Percentiles rank a stretch among this genome's conserved stretches.
These are phyloP conservation scores for Ruditapes philippinarum DNA, from an alignment of 1,140 invertebrate species.

Conservation along the genomic window DNA sequence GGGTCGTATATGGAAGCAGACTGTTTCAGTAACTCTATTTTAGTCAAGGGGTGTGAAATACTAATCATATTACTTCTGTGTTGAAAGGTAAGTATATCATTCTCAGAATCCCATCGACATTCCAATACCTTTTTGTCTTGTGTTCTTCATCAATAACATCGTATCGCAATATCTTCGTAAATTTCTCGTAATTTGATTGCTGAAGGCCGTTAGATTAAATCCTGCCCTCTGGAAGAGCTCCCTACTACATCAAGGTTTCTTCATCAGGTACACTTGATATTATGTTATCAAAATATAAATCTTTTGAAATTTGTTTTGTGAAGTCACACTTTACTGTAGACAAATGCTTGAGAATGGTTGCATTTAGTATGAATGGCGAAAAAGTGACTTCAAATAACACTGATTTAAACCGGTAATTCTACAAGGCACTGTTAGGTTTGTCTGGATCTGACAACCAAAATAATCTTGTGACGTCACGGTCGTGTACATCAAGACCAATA, in stretches of 20 bases:
- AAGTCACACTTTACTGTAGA: too few species aligned
- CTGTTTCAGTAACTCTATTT: too few species aligned
- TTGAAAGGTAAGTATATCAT: background rate
- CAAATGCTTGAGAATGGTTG: background rate
- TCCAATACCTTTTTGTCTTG: conserved; percentile 18
- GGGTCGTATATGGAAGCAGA: too few species aligned
- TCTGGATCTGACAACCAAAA: conserved; percentile 14
- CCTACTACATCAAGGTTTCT: background rate
- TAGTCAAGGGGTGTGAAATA: too few species aligned
- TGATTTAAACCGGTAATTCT: too few species aligned
- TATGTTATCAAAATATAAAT: too few species aligned
- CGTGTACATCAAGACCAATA: background rate
- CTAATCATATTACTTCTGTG: too few species aligned
- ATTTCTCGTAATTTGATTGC: background rate
- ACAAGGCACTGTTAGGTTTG: background rate
- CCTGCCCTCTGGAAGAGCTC: background rate
- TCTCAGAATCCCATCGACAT: background rate
- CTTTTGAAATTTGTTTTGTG: too few species aligned
- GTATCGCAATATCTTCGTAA: background rate
- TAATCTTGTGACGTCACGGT: conserved; percentile 29
- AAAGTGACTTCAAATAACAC: too few species aligned
- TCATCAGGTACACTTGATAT: background rate
- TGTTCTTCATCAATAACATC: background rate
- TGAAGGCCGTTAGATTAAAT: background rate
- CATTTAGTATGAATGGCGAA: too few species aligned